Evolutionary conservation across 2,797 vertebrate species (phyloP).

Genomic region (Graptemys geographica): DNA sequence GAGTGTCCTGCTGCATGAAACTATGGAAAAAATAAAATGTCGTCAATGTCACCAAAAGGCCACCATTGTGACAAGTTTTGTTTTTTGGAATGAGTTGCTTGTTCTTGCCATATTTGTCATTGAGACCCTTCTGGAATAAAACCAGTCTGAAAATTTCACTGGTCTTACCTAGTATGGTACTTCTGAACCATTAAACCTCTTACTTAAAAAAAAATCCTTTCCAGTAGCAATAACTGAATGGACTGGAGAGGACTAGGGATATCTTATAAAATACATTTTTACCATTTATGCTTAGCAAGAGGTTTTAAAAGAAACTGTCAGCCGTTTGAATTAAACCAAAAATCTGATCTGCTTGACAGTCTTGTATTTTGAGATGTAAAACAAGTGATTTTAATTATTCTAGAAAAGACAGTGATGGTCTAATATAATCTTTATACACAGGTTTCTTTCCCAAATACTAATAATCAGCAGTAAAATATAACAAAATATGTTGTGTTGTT

Average conservation of each 20-base stretch:
- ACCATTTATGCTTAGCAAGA: neutral
- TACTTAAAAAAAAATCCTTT: neutral
- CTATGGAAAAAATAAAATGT: neutral
- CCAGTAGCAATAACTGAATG: slow-evolving; percentile 6
- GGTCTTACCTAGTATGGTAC: neutral
- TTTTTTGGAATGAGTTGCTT: neutral
- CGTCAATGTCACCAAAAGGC: neutral
- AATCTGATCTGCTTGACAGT: neutral
- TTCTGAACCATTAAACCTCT: neutral
- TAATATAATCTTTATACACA: neutral
- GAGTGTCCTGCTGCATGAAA: slow-evolving; percentile 78
- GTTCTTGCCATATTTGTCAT: neutral
- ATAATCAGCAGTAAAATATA: neutral
- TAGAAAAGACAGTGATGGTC: neutral
- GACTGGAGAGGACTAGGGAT: neutral
- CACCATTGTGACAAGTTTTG: neutral
- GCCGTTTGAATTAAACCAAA: neutral
- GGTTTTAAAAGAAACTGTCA: neutral
- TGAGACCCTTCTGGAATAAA: neutral
- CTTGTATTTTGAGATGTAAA: neutral
- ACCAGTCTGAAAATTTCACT: neutral
- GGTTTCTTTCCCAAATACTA: neutral
- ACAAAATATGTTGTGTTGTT: neutral
- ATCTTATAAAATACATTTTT: neutral
- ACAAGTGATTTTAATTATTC: neutral